These are phyloP conservation scores for Magallana ariakensis DNA, from an alignment of 1,140 invertebrate genomes.

Conservation along the genomic window DNA sequence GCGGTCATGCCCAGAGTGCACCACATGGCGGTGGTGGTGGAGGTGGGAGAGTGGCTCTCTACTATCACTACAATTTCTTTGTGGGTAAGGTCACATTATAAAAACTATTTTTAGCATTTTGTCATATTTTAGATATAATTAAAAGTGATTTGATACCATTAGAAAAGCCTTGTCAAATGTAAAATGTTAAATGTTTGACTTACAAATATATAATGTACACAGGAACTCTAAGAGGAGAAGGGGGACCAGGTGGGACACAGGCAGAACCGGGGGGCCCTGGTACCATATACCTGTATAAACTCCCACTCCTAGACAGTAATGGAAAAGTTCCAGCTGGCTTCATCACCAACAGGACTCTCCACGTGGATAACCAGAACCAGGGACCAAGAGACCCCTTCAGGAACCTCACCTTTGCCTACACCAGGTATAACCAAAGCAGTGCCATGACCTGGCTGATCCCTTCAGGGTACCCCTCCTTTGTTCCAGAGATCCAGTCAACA, in stretches of 20 bases:
- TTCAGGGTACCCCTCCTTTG: slow-evolving; percentile 61
- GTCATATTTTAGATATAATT: not conserved
- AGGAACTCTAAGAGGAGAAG: slow-evolving; percentile 67
- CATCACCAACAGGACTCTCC: slow-evolving; percentile 66
- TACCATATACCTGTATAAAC: slow-evolving; percentile 69
- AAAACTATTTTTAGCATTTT: not conserved
- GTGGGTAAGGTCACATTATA: slow-evolving; percentile 63
- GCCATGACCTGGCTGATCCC: slow-evolving; percentile 68
- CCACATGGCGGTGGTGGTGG: slow-evolving; percentile 69
- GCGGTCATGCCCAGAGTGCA: slow-evolving; percentile 60
- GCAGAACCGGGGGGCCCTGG: slow-evolving; percentile 71
- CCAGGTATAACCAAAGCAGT: slow-evolving; percentile 56
- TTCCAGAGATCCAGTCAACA: slow-evolving; percentile 40
- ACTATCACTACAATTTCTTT: slow-evolving; percentile 71
- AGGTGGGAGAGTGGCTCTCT: slow-evolving; percentile 69
- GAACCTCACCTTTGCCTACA: slow-evolving; percentile 63
- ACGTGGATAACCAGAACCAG: slow-evolving; percentile 63
- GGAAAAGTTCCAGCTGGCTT: slow-evolving; percentile 45
- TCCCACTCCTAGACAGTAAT: slow-evolving; percentile 51
- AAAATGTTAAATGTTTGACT: no score
- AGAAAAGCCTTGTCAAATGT: no score
- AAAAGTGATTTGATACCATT: not conserved
- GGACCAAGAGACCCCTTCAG: slow-evolving; percentile 55
- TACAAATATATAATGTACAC: not conserved
- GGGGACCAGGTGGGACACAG: slow-evolving; percentile 61